Conservation (phyloP, 1,140 invertebrate species). For the Procambarus clarkii region DNA sequence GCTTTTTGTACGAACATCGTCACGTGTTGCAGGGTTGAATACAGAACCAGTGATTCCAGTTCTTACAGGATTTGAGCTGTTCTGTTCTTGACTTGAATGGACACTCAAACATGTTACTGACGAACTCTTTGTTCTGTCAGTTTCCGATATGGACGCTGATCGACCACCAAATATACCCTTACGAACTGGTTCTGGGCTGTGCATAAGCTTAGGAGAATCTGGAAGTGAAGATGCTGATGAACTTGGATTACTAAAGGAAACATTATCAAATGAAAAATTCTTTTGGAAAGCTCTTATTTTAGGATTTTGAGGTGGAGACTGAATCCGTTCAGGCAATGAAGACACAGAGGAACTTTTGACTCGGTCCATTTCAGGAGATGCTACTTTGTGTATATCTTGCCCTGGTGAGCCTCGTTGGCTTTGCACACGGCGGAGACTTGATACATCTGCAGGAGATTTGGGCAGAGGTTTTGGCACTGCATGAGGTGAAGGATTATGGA, state of each 20-base stretch:
- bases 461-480: background rate
- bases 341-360: constrained; percentile 45
- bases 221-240: constrained; percentile 49
- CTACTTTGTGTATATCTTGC: background rate
- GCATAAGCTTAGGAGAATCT: constrained; percentile 35
- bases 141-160: constrained; percentile 36
- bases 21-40: constrained; percentile 42
- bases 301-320: constrained; percentile 29
- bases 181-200: constrained; percentile 25
- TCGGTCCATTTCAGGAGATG: constrained; percentile 17
- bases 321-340: constrained; percentile 19
- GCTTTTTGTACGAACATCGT: constrained; percentile 45
- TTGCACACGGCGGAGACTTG: constrained; percentile 33
- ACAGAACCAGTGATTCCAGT: background rate
- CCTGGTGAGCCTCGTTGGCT: constrained; percentile 18
- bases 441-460: background rate
- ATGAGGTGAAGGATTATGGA: background rate
- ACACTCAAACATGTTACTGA: constrained; percentile 47
- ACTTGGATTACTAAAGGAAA: constrained; percentile 29
- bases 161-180: constrained; percentile 20
- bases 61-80: background rate
- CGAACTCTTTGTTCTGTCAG: constrained; percentile 57
- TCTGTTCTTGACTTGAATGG: background rate
- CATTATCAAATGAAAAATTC: constrained; percentile 55
- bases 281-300: constrained; percentile 44